Conservation (phyloP, 1,140 invertebrate genomes). For the Telenomus remus region DNA sequence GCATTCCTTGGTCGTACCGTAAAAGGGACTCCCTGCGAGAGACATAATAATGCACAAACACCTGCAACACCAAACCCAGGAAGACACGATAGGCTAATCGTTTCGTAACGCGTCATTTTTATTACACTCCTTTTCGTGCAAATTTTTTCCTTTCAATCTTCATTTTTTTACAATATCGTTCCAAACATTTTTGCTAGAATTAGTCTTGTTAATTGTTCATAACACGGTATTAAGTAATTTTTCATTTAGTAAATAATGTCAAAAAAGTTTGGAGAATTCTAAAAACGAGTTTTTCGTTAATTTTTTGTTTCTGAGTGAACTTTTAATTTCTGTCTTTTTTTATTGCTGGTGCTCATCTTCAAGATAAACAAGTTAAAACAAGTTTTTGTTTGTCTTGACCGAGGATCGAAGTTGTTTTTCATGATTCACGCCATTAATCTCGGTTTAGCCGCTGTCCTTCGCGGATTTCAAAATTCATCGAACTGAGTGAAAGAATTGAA, state of each 20-base stretch:
- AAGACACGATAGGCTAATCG: slow-evolving; percentile 6
- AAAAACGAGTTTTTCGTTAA: no score
- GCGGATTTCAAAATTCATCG: no score
- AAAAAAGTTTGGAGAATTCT: no score
- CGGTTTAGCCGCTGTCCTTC: no score
- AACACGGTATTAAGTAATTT: no score
- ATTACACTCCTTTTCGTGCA: slow-evolving; percentile 7
- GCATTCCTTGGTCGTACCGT: slow-evolving; percentile 24
- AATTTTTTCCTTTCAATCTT: slow-evolving; percentile 13
- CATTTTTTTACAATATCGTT: neutral
- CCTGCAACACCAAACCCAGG: slow-evolving; percentile 38
- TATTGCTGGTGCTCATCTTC: no score
- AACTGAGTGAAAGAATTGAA: no score
- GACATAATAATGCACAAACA: slow-evolving; percentile 18
- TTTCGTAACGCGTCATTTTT: slow-evolving; percentile 40
- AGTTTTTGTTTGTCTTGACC: no score
- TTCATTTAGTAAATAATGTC: no score
- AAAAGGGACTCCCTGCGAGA: slow-evolving; percentile 21
- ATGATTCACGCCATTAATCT: no score
- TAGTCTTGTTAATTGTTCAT: neutral
- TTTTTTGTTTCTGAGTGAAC: neutral
- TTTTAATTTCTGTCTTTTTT: neutral
- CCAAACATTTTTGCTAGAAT: no score
- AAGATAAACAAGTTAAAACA: no score
- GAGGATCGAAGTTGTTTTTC: neutral